phyloP scores from a whole-genome alignment of 2,888 invertebrate species.

The Hecatera dysodea region DNA sequence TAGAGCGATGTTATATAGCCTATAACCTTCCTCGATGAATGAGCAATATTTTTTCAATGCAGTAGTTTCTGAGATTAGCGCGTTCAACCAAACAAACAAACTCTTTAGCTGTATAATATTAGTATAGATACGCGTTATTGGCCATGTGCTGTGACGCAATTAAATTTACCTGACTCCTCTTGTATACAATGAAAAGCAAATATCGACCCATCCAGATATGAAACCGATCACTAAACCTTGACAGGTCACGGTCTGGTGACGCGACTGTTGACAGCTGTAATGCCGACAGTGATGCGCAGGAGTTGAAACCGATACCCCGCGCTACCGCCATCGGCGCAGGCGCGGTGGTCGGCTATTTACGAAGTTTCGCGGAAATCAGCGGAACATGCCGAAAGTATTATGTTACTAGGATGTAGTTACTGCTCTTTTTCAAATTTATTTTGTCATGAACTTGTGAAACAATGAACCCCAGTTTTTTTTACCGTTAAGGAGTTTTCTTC shows the following conservation, averaged over 20 bases:
- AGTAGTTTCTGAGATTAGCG: no score
- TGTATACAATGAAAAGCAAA: background rate
- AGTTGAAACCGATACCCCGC: slow-evolving; percentile 79
- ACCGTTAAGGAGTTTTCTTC: background rate
- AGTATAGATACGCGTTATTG: no score
- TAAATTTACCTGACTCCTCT: background rate
- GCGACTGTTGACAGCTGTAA: slow-evolving; percentile 76
- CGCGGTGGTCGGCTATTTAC: slow-evolving; percentile 81
- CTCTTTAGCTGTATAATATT: no score
- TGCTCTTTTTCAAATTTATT: slow-evolving; percentile 35
- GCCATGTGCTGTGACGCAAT: background rate
- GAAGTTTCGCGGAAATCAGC: slow-evolving; percentile 78
- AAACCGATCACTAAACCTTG: slow-evolving; percentile 57
- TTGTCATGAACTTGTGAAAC: slow-evolving; percentile 1
- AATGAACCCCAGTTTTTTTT: background rate
- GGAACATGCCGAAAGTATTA: slow-evolving; percentile 68
- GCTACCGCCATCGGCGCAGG: slow-evolving; percentile 69
- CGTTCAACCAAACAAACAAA: no score
- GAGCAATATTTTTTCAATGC: no score
- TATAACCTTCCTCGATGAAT: no score
- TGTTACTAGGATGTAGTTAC: slow-evolving; percentile 68
- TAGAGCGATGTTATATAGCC: no score
- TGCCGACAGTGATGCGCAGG: slow-evolving; percentile 64
- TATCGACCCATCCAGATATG: slow-evolving; percentile 20
- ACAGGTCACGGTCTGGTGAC: slow-evolving; percentile 78